A percentile compares a stretch with the other conserved stretches of the same genome.
Conservation (phyloP, 2,888 invertebrate species). For the Ephialtes manifestator region DNA sequence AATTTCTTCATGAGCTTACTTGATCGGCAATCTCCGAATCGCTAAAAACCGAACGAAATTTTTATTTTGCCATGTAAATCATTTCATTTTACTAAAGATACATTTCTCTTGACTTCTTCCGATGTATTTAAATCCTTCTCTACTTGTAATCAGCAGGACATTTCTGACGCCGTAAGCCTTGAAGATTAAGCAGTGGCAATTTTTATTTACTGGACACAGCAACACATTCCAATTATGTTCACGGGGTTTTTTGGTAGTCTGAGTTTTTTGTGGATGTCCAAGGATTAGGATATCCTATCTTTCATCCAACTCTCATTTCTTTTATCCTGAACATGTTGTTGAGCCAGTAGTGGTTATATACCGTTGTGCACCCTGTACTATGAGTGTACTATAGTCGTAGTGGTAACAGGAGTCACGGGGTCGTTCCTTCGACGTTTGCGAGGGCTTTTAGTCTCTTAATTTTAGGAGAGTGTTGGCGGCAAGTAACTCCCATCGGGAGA, state of each 20-base stretch:
- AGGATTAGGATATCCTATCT: neutral
- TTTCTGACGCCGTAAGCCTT: neutral
- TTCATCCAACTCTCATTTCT: conserved; percentile 29
- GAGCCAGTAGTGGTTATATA: conserved; percentile 8
- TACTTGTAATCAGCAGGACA: too few relatives aligned
- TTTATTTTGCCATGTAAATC: too few relatives aligned
- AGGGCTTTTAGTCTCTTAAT: conserved; percentile 77
- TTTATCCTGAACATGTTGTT: conserved; percentile 12
- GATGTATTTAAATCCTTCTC: too few relatives aligned
- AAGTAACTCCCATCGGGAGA: conserved; percentile 73
- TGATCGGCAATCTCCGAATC: too few relatives aligned
- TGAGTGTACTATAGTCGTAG: conserved; percentile 26
- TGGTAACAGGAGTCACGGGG: conserved; percentile 68
- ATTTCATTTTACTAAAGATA: too few relatives aligned
- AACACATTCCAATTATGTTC: neutral
- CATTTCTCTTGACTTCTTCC: too few relatives aligned
- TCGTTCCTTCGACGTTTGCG: conserved; percentile 72
- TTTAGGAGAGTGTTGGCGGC: conserved; percentile 75
- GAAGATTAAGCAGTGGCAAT: too few relatives aligned
- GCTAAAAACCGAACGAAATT: too few relatives aligned
- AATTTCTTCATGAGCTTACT: too few relatives aligned
- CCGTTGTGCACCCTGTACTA: neutral
- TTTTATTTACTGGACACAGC: neutral
- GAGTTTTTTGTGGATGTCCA: neutral
- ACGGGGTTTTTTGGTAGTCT: neutral